These are phyloP conservation scores for Troides aeacus DNA, from an alignment of 2,888 invertebrate species.

Conservation along the genomic window DNA sequence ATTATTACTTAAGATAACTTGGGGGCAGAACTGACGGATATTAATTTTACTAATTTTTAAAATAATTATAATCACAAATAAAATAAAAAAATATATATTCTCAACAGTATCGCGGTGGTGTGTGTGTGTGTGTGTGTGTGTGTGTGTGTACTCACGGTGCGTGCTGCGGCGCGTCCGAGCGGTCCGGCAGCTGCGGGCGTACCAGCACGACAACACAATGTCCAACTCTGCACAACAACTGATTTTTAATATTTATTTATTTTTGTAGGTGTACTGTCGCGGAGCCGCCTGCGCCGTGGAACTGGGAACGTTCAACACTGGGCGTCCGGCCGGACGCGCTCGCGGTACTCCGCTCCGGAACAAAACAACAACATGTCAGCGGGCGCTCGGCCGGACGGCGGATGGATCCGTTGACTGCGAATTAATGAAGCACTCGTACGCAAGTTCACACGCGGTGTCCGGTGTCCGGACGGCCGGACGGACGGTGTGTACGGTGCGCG, in stretches of 20 bases:
- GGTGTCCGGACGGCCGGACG: no score
- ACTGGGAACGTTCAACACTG: no score
- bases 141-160: slow-evolving; percentile 6
- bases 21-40: no score
- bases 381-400: slow-evolving; percentile 46
- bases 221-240: slow-evolving; percentile 54
- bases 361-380: slow-evolving; percentile 68
- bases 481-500: no score
- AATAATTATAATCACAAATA: no score
- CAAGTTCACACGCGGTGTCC: not conserved
- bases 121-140: not conserved
- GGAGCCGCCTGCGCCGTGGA: no score
- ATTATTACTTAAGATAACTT: no score
- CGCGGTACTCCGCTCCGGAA: slow-evolving; percentile 54
- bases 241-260: slow-evolving; percentile 10
- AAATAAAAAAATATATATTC: no score
- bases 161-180: slow-evolving; percentile 1
- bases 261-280: no score
- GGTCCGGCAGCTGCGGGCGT: slow-evolving; percentile 37
- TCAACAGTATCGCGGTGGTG: no score
- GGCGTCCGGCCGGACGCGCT: no score
- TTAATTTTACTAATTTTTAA: no score
- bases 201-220: slow-evolving; percentile 54
- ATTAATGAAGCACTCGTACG: not conserved
- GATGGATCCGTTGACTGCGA: slow-evolving; percentile 31